A percentile compares a stretch with the other conserved stretches of the same genome.
Evolutionary conservation across 2,888 invertebrate species (phyloP).

Genomic region (Zygogramma bicolorata): DNA sequence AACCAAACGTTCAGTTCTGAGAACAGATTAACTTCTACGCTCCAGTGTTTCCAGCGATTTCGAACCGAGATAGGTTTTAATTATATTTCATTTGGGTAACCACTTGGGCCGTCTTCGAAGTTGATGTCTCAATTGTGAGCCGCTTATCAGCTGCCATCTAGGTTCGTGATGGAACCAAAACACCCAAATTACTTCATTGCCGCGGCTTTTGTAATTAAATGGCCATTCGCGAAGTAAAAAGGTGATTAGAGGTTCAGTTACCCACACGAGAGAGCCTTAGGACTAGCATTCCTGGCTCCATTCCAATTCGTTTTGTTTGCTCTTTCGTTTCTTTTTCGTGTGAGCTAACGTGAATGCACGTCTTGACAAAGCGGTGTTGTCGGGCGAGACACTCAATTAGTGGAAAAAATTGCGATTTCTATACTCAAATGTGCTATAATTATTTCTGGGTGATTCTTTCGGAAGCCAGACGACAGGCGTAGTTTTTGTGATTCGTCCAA

Average conservation of each 20-base stretch:
- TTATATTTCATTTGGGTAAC: slow-evolving; percentile 59
- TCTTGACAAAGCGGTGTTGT: slow-evolving; percentile 1
- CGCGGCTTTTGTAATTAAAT: slow-evolving; percentile 58
- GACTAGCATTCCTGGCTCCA: slow-evolving; percentile 5
- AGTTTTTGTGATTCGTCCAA: no score
- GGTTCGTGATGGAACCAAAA: slow-evolving; percentile 45
- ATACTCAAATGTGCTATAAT: neutral
- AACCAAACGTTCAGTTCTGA: neutral
- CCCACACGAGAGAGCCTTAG: slow-evolving; percentile 25
- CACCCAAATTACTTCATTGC: slow-evolving; percentile 59
- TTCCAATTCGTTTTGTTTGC: neutral
- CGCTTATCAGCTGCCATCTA: slow-evolving; percentile 55
- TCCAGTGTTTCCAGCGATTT: slow-evolving; percentile 47
- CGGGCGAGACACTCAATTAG: neutral
- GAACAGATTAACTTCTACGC: neutral
- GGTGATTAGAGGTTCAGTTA: slow-evolving; percentile 32
- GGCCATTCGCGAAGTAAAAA: slow-evolving; percentile 41
- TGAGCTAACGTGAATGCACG: neutral
- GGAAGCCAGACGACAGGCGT: neutral
- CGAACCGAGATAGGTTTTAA: slow-evolving; percentile 56
- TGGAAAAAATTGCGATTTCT: neutral
- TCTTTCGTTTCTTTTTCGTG: neutral
- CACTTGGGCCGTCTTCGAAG: slow-evolving; percentile 49
- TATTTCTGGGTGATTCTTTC: no score
- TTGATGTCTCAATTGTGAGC: slow-evolving; percentile 57